These are phyloP conservation scores for Petrophora chlorosata DNA, from an alignment of 2,888 invertebrate genomes.

Conservation along the genomic window DNA sequence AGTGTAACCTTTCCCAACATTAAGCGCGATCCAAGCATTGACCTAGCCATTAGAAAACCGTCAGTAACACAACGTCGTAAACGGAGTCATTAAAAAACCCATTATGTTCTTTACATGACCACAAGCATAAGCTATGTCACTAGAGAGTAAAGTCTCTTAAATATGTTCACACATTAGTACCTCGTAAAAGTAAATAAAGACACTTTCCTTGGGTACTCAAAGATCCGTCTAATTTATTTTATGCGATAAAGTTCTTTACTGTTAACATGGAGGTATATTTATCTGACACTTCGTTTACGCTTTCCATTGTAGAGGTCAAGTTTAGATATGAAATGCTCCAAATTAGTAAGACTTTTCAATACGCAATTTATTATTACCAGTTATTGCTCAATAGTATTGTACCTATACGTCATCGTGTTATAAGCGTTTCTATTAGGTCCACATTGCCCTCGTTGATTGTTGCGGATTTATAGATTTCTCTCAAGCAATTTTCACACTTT, in stretches of 20 bases:
- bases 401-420: constrained; percentile 8
- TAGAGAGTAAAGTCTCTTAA: neutral
- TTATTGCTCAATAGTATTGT: constrained; percentile 26
- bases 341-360: constrained; percentile 30
- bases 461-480: constrained; percentile 9
- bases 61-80: constrained; percentile 10
- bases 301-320: constrained; percentile 29
- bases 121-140: neutral
- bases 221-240: too few species aligned
- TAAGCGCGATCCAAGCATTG: constrained; percentile 18
- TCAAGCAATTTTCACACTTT: constrained; percentile 10
- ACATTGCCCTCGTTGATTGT: constrained; percentile 7
- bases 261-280: too few species aligned
- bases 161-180: neutral
- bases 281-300: neutral
- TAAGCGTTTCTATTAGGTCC: constrained; percentile 21
- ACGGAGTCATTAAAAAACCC: constrained; percentile 24
- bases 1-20: constrained; percentile 25
- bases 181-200: too few species aligned
- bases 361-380: constrained; percentile 15
- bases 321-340: constrained; percentile 19
- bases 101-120: constrained; percentile 24
- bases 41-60: constrained; percentile 27
- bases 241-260: too few species aligned
- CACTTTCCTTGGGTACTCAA: too few species aligned